A percentile compares a stretch with the other conserved stretches of the same genome.
These are phyloP conservation scores for Haemorhous mexicanus DNA, from an alignment of 2,113 vertebrate species.

Conservation along the genomic window DNA sequence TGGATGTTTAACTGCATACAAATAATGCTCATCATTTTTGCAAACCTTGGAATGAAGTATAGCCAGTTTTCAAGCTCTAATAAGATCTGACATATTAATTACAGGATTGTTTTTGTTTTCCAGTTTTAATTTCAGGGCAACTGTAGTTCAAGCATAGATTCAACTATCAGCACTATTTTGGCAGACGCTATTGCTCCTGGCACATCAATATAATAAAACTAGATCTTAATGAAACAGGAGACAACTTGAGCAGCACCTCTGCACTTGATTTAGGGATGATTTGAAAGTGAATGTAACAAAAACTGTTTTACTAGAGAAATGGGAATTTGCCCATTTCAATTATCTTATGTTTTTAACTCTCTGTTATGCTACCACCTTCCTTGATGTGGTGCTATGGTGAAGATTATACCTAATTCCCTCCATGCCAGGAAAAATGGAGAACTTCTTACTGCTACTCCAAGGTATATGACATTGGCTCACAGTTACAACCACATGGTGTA, in stretches of 20 bases:
- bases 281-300: not conserved
- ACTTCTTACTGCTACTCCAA: not conserved
- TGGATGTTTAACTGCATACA: not conserved
- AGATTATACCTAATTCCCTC: not conserved
- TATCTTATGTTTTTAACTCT: not conserved
- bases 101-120: conserved; percentile 39
- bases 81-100: conserved; percentile 55
- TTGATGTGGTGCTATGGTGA: not conserved
- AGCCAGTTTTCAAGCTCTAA: conserved; percentile 1
- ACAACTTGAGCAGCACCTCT: not conserved
- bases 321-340: not conserved
- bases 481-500: not conserved
- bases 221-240: conserved; percentile 2
- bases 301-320: not conserved
- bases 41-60: not conserved
- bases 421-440: not conserved
- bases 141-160: conserved; percentile 20
- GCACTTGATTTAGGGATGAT: not conserved
- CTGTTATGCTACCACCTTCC: rapidly evolving
- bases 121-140: conserved; percentile 49
- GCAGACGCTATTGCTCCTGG: not conserved
- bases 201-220: not conserved
- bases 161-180: not conserved
- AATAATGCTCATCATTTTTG: not conserved
- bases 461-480: not conserved